These are phyloP conservation scores for Lateolabrax maculatus DNA, from an alignment of 2,797 vertebrate species.

Conservation along the genomic window DNA sequence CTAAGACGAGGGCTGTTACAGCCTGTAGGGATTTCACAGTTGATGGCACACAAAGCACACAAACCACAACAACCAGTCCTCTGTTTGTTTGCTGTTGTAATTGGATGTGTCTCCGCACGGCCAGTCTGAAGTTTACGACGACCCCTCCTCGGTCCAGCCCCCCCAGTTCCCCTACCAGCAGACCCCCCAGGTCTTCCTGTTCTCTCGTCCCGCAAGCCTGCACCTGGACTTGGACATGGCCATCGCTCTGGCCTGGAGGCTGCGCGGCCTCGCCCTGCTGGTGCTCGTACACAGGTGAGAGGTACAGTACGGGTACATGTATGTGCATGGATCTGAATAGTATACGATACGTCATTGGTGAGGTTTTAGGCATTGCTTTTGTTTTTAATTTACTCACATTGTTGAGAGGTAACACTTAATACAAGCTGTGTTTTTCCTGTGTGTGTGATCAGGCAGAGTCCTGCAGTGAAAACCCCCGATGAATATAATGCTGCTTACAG, in stretches of 20 bases:
- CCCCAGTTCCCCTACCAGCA: constrained; percentile 88
- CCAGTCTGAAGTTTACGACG: constrained; percentile 88
- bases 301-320: not conserved
- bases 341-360: too few species aligned
- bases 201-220: constrained; percentile 87
- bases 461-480: constrained; percentile 81
- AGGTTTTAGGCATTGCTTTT: not conserved
- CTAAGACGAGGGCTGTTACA: too few species aligned
- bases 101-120: not conserved
- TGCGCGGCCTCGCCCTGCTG: constrained; percentile 90
- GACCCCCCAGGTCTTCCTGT: constrained; percentile 92
- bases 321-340: not conserved
- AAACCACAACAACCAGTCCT: too few species aligned
- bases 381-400: not conserved
- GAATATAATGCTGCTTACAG: constrained; percentile 89
- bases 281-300: constrained; percentile 89
- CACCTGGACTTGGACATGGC: constrained; percentile 89
- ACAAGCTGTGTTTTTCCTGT: not conserved
- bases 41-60: too few species aligned
- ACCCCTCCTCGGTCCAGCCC: constrained; percentile 88
- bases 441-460: constrained; percentile 81
- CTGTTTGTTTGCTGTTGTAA: not conserved
- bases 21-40: too few species aligned
- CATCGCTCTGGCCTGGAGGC: constrained; percentile 88
- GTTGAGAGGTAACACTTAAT: not conserved